Base-by-base conservation (phyloP, 1,140 invertebrate species). In the Bombus pascuorum region DNA sequence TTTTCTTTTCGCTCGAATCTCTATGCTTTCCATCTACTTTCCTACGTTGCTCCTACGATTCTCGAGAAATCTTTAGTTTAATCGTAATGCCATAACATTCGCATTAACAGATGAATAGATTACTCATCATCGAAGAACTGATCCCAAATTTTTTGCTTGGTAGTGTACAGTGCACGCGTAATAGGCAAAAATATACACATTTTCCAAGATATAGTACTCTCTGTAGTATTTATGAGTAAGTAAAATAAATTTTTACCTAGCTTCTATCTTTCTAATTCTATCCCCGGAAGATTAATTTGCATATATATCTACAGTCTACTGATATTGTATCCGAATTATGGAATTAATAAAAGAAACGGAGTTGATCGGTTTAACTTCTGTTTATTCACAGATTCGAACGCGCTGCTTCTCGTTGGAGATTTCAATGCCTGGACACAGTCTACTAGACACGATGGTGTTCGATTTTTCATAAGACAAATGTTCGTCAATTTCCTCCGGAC, bases 21-120 rank as follows among this genome's bases (percentile, higher is more conserved):
- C 25, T 25, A 13, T 47, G 81, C 79, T 86, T 75, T 82, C 59
- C 84, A 81, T 86, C 62, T 39, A 44, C 9, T 86, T 71, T 57
- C 53, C 53, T 47, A 22, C 22, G n/a, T 53, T 53, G 47, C 47
- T 53, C 0, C 18, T 22, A 53, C 47, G 47, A 53, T 53, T 53
- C 47, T 53, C 47, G 18, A 53, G 47, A 53, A 53, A 53, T 53
- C 47, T 53, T 53, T 22, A 53, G 1, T 22, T 53, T 53, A 8
- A 22, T 53, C 47, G 18, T 22, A 22, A 22, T 22, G 5, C 47
- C 18, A 8, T 53, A 22, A 53, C 18, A 8, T 53, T 0, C 47
- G 47, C 18, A 22, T 22, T 22, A 22, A 0, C 47, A 53, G 1
- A 22, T 53, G 1, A 8, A 8, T 53, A 2, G 18, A 53, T 53